Conservation (phyloP, 2,888 invertebrate species). For the Trisateles emortualis region DNA sequence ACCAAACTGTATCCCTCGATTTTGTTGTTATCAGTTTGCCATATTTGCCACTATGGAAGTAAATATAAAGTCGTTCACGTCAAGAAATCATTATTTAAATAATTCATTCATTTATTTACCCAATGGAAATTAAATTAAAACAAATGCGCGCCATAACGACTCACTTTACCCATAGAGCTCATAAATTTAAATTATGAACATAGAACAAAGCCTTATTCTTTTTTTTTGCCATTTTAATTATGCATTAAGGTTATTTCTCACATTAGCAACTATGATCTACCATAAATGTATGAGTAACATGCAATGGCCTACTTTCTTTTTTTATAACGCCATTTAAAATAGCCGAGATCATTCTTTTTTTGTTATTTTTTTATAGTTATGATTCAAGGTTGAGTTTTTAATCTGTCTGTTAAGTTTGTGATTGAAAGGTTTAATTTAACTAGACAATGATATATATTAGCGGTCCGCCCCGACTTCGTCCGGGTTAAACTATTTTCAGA, state of each 20-base stretch:
- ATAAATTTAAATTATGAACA: neutral
- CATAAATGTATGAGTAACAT: slow-evolving; percentile 53
- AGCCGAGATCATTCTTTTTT: slow-evolving; percentile 25
- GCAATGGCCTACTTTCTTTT: slow-evolving; percentile 66
- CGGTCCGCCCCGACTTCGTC: too few species aligned
- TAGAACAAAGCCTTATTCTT: neutral
- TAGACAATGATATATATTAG: too few species aligned
- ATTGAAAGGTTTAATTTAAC: neutral
- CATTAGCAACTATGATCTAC: slow-evolving; percentile 51
- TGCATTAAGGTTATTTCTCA: slow-evolving; percentile 60
- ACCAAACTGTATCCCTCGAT: too few species aligned
- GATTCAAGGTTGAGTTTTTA: slow-evolving; percentile 33
- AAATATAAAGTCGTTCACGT: too few species aligned
- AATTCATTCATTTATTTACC: neutral
- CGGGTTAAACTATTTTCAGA: too few species aligned
- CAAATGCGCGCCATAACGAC: neutral
- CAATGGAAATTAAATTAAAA: neutral
- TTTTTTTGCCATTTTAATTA: slow-evolving; percentile 35
- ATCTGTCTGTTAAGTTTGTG: neutral
- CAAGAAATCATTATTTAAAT: too few species aligned
- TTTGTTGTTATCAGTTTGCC: too few species aligned
- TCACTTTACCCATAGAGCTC: neutral
- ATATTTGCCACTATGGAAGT: too few species aligned
- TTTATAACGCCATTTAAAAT: slow-evolving; percentile 32
- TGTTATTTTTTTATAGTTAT: slow-evolving; percentile 28